Evolutionary conservation across 1,140 invertebrate species (phyloP).

Genomic region (Drosophila orosa): DNA sequence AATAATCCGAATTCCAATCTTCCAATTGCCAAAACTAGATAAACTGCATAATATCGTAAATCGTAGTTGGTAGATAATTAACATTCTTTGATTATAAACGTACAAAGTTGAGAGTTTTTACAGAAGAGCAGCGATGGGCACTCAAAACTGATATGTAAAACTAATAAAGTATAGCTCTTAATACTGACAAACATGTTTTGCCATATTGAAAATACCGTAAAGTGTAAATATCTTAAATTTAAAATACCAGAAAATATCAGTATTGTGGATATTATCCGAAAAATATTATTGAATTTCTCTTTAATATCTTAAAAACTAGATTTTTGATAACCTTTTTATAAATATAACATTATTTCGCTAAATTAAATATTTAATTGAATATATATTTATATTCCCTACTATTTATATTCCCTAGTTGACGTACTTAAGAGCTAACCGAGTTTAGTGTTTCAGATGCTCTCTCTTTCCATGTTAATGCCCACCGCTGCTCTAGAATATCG

Average conservation of each 20-base stretch:
- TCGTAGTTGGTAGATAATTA: slow-evolving; percentile 24
- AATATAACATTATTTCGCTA: too few relatives aligned
- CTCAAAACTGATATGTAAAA: neutral
- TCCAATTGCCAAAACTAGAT: slow-evolving; percentile 41
- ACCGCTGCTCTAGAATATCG: neutral
- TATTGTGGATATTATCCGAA: too few relatives aligned
- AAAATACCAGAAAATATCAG: too few relatives aligned
- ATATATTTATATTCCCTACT: too few relatives aligned
- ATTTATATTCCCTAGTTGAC: too few relatives aligned
- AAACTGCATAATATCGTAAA: slow-evolving; percentile 43
- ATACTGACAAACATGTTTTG: too few relatives aligned
- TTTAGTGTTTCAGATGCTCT: neutral
- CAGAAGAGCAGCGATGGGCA: neutral
- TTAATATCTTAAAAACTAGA: too few relatives aligned
- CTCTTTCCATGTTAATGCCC: neutral
- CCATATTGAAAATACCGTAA: neutral
- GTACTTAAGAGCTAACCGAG: too few relatives aligned
- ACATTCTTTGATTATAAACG: neutral
- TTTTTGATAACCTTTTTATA: too few relatives aligned
- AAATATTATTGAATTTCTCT: neutral
- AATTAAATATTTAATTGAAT: too few relatives aligned
- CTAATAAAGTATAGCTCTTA: neutral
- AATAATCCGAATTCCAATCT: slow-evolving; percentile 57
- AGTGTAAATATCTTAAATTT: too few relatives aligned
- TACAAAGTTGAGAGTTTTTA: neutral